Percentiles rank a stretch among this genome's conserved stretches.
These are phyloP conservation scores for Corythornis madagascariensis DNA, from an alignment of 2,113 vertebrate genomes.

Conservation along the genomic window DNA sequence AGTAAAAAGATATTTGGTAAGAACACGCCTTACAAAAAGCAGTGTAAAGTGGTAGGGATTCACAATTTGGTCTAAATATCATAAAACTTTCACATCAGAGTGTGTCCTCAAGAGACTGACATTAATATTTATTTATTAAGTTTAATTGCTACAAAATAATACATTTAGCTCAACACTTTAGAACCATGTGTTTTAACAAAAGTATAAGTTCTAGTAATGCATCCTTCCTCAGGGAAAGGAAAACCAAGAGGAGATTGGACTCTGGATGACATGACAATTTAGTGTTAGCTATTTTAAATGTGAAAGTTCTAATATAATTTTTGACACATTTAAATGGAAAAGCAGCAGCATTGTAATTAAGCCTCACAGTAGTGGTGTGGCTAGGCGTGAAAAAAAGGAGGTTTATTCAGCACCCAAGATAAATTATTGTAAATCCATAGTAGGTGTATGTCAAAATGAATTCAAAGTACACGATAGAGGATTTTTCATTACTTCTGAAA, in stretches of 20 bases:
- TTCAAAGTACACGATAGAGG: background rate
- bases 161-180: background rate
- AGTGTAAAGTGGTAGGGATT: background rate
- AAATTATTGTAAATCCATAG: conserved; percentile 26
- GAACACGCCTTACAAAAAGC: background rate
- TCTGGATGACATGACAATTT: conserved; percentile 62
- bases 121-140: background rate
- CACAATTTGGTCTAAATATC: background rate
- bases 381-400: conserved; percentile 52
- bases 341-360: conserved; percentile 68
- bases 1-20: background rate
- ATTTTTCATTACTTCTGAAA: conserved; percentile 34
- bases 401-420: conserved; percentile 16
- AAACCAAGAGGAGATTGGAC: conserved; percentile 23
- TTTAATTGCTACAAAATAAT: background rate
- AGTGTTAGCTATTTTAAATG: conserved; percentile 55
- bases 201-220: conserved; percentile 2
- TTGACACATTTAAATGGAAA: conserved; percentile 71
- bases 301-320: conserved; percentile 68
- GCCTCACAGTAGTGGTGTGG: background rate
- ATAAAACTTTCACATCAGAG: background rate
- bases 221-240: background rate
- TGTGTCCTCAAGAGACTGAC: background rate
- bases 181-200: background rate
- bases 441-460: conserved; percentile 7